Base-by-base conservation (phyloP, 2,113 vertebrate genomes). In the Plecotus auritus region DNA sequence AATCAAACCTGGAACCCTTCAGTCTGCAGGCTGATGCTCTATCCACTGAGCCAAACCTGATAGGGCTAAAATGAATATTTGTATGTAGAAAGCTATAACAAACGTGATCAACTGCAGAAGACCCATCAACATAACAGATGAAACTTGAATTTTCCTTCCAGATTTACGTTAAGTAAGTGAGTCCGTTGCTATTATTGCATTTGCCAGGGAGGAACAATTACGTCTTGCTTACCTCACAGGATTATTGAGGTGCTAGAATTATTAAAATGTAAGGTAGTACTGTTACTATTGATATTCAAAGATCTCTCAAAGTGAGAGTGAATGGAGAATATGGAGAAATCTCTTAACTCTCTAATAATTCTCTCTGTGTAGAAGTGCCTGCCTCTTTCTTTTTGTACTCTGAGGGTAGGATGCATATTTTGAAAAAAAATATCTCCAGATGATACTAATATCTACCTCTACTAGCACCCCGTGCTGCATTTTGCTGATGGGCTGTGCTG, bases 401-500 rank as follows among this genome's bases (percentile, higher is more conserved):
- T 45, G 35, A 91, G 20, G 61, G 49, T 77, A 30, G 23, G 69
- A 54, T 69, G 51, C 2, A 9, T 67, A 77, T 20, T 77, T 85
- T 67, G 20, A 72, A 81, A 78, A 77, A 90, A 20, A 74, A 84
- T 45, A n/a, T 81, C 20, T 51, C 37, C 22, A 86, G 47, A 16
- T 89, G 83, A 82, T 80, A 69, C 35, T 83, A 83, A 85, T 51
- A 88, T 61, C 32, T 30, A 23, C 5, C 20, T 12, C 2, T 1
- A 80, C 22, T 42, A 14, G 26, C 5, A 2, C 7, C 49, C 18
- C 10, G 0, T 0, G 9, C 77, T 35, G 32, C 35, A 45, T 85
- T 96, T 83, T 83, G 88, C 61, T 90, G 77, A 73, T 67, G 26
- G 42, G 30, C n/a, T 78, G 26, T 91, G 51, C 61, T 95, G 67